Evolutionary conservation across 2,888 invertebrate species (phyloP).

Genomic region (Polylopha cassiicola): DNA sequence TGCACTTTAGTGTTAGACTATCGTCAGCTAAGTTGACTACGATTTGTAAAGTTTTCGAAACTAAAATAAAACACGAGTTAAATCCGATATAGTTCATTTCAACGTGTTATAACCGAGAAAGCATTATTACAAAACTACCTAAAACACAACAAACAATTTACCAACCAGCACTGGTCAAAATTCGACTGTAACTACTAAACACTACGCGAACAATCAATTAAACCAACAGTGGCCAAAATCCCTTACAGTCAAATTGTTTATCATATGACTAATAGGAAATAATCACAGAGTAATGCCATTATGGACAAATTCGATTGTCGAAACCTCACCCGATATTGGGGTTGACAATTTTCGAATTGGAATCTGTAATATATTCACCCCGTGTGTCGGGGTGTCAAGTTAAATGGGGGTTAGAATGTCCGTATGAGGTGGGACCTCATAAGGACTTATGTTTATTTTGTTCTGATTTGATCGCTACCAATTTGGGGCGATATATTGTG

Average conservation of each 20-base stretch:
- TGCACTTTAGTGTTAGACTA: too few species aligned
- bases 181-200: not conserved
- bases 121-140: too few species aligned
- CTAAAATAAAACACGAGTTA: too few species aligned
- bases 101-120: too few species aligned
- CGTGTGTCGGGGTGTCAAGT: constrained; percentile 36
- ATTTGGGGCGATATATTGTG: too few species aligned
- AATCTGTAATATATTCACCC: constrained; percentile 71
- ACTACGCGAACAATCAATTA: constrained; percentile 9
- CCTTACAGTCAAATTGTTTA: constrained; percentile 41
- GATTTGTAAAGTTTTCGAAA: too few species aligned
- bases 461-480: too few species aligned
- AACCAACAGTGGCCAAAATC: constrained; percentile 18
- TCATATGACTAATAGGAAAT: constrained; percentile 67
- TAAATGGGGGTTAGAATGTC: constrained; percentile 22
- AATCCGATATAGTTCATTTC: too few species aligned
- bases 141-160: too few species aligned
- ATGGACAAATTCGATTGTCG: constrained; percentile 60
- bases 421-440: constrained; percentile 27
- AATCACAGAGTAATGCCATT: constrained; percentile 61
- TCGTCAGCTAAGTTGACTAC: too few species aligned
- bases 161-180: too few species aligned
- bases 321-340: constrained; percentile 59
- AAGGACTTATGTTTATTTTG: too few species aligned
- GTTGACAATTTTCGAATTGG: constrained; percentile 72